Evolutionary conservation across 2,113 vertebrate genomes (phyloP).

Genomic region (Merops nubicus): DNA sequence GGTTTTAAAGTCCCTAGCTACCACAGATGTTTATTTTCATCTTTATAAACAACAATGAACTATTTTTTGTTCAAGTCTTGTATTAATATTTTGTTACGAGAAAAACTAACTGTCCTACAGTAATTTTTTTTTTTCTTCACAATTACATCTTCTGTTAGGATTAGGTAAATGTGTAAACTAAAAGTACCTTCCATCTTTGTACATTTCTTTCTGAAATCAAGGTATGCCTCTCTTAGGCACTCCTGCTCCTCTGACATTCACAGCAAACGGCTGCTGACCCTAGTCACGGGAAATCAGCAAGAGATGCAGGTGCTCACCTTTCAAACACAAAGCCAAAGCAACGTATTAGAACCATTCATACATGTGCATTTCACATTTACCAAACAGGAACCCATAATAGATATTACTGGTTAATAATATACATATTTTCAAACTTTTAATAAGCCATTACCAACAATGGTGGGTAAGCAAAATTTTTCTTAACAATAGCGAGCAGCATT

Average conservation of each 20-base stretch:
- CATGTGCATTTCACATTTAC: not conserved
- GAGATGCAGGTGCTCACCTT: not conserved
- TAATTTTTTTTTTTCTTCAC: not conserved
- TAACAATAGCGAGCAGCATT: not conserved
- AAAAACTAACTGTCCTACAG: not conserved
- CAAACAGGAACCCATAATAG: constrained; percentile 19
- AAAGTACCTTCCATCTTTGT: not conserved
- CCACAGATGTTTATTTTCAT: not conserved
- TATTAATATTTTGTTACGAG: not conserved
- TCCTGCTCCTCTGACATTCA: not conserved
- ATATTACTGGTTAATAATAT: constrained; percentile 19
- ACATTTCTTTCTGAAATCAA: not conserved
- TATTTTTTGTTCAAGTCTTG: not conserved
- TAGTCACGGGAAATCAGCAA: not conserved
- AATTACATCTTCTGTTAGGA: not conserved
- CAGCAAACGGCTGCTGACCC: not conserved
- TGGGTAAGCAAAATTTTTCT: not conserved
- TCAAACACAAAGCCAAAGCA: not conserved
- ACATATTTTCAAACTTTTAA: constrained; percentile 25
- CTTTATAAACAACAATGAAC: not conserved
- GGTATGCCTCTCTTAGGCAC: not conserved
- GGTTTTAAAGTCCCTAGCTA: not conserved
- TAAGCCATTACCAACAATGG: constrained; percentile 42
- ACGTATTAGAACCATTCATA: not conserved
- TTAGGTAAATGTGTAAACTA: not conserved